A percentile compares a stretch with the other conserved stretches of the same genome.
These are phyloP conservation scores for Macrocentrus cingulum DNA, from an alignment of 1,140 invertebrate genomes.

Conservation along the genomic window DNA sequence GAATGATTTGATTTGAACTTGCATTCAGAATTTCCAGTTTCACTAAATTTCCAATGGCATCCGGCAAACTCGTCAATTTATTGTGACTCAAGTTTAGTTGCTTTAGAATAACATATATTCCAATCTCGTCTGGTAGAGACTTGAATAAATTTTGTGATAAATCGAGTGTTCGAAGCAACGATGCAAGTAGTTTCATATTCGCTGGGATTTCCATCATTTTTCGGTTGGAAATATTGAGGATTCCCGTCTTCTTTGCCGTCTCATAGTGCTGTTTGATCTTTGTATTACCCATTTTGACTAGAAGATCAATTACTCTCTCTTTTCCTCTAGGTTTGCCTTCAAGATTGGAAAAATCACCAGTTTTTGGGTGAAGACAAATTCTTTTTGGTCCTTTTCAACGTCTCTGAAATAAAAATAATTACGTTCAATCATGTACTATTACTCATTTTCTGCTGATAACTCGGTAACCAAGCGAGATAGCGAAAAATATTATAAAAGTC, in stretches of 20 bases:
- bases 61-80: conserved; percentile 68
- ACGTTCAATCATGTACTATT: too few species aligned
- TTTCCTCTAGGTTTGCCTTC: too few species aligned
- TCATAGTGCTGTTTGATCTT: conserved; percentile 87
- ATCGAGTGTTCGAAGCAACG: conserved; percentile 82
- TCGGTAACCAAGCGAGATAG: too few species aligned
- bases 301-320: neutral
- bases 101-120: conserved; percentile 78
- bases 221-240: conserved; percentile 80
- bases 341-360: too few species aligned
- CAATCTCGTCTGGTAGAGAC: conserved; percentile 74
- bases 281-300: conserved; percentile 77
- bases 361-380: too few species aligned
- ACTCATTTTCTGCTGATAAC: too few species aligned
- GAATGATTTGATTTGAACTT: conserved; percentile 69
- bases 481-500: too few species aligned
- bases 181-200: conserved; percentile 65
- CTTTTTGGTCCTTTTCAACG: too few species aligned
- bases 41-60: conserved; percentile 72
- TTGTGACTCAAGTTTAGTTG: conserved; percentile 81
- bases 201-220: conserved; percentile 75
- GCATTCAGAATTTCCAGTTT: conserved; percentile 84
- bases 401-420: too few species aligned
- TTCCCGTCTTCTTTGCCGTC: conserved; percentile 90
- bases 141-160: conserved; percentile 88